Conservation (phyloP, 2,113 vertebrate species). For the Strix aluco region DNA sequence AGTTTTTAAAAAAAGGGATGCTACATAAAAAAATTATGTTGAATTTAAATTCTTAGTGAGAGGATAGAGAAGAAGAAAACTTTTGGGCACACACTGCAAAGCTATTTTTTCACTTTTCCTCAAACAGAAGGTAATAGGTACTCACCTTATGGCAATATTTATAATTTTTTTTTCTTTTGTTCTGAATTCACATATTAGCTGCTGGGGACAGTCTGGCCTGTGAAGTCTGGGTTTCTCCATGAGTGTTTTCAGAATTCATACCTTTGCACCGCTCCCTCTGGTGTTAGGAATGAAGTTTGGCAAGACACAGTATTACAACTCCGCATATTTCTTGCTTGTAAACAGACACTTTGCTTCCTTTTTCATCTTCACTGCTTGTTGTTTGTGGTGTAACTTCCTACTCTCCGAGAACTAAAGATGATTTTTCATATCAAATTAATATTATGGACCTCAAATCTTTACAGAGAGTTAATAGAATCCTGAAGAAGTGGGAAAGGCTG, state of each 20-base stretch:
- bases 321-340: neutral
- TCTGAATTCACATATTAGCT: neutral
- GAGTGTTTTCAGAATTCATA: neutral
- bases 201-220: neutral
- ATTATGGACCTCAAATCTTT: neutral
- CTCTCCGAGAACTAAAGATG: neutral
- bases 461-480: neutral
- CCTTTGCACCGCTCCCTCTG: slow-evolving; percentile 11
- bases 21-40: neutral
- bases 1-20: neutral
- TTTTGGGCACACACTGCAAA: neutral
- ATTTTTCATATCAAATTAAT: neutral
- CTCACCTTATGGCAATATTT: neutral
- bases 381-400: neutral
- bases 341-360: neutral
- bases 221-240: accelerated
- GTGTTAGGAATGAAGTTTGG: neutral
- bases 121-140: neutral
- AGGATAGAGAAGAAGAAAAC: neutral
- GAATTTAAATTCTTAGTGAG: neutral
- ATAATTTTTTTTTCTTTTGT: neutral
- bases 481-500: neutral
- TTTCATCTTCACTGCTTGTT: neutral
- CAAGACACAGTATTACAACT: neutral
- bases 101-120: neutral